These are phyloP conservation scores for Zoanthus sansibaricus DNA, from an alignment of 92 coral and sea anemone genomes.

Conservation along the genomic window DNA sequence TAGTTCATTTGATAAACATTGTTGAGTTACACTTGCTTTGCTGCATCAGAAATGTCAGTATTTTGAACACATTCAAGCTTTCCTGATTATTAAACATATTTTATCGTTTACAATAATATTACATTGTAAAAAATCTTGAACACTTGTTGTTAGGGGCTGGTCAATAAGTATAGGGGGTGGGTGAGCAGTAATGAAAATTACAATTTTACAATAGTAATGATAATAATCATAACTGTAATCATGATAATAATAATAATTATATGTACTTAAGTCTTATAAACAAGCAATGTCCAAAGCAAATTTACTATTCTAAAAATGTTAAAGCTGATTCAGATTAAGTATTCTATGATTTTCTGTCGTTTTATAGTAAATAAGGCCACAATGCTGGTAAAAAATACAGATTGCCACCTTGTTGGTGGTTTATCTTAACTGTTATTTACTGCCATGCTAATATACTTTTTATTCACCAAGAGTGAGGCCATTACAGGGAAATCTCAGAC, in stretches of 20 bases:
- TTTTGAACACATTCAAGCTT: not conserved
- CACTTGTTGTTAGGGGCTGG: too few relatives aligned
- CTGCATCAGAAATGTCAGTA: not conserved
- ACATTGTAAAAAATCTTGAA: not conserved
- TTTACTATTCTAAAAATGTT: not conserved
- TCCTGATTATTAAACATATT: not conserved
- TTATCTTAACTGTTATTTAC: not conserved
- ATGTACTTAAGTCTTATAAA: not conserved
- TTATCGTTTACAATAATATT: not conserved
- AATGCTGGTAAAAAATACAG: not conserved
- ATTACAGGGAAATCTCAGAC: too few relatives aligned
- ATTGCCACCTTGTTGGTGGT: not conserved
- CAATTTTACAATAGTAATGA: not conserved
- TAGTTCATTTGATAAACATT: not conserved
- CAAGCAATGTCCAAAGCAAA: conserved; percentile 2
- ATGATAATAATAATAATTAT: not conserved
- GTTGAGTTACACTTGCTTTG: not conserved
- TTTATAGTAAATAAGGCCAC: not conserved
- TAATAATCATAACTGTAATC: too few relatives aligned
- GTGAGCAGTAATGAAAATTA: too few relatives aligned
- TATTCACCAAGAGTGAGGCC: not conserved
- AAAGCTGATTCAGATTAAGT: not conserved
- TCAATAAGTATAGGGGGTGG: too few relatives aligned
- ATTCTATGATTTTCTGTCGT: not conserved
- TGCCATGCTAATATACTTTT: not conserved